phyloP scores from a whole-genome alignment of 1,140 invertebrate species.

The Lepidurus couesii region DNA sequence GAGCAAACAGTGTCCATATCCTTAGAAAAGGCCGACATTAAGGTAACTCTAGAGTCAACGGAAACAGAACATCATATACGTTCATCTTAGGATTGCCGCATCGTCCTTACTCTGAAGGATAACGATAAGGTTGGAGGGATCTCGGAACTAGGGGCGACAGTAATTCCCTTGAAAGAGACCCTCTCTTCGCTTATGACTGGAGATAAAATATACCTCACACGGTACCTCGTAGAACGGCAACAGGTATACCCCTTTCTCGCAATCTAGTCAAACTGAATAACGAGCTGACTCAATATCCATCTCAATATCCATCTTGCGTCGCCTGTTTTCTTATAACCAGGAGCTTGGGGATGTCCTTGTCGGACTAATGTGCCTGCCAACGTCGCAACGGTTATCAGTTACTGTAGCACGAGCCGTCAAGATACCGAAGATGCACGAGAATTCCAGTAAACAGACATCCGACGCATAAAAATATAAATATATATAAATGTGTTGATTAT shows the following conservation, averaged over 20 bases:
- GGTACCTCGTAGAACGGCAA: background rate
- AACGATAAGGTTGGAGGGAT: conserved; percentile 25
- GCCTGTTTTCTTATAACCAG: background rate
- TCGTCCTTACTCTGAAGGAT: conserved; percentile 28
- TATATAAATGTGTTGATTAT: background rate
- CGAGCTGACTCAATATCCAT: background rate
- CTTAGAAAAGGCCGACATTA: background rate
- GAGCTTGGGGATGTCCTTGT: conserved; percentile 27
- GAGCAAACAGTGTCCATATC: background rate
- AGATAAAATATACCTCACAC: background rate
- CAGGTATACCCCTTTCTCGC: background rate
- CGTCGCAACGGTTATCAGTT: conserved; percentile 31
- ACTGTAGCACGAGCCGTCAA: conserved; percentile 1
- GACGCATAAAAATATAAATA: background rate
- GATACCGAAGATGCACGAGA: conserved; percentile 6
- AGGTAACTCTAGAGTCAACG: background rate
- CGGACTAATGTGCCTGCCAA: conserved; percentile 30
- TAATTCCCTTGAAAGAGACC: conserved; percentile 2
- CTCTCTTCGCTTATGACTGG: background rate
- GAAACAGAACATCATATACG: background rate
- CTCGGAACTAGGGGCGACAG: conserved; percentile 11
- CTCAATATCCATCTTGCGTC: background rate
- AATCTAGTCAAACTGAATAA: background rate
- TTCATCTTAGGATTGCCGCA: conserved; percentile 25
- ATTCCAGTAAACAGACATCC: background rate